Percentiles rank a stretch among this genome's conserved stretches.
Conservation (phyloP, 2,888 invertebrate genomes). For the Periphyllus acericola region DNA sequence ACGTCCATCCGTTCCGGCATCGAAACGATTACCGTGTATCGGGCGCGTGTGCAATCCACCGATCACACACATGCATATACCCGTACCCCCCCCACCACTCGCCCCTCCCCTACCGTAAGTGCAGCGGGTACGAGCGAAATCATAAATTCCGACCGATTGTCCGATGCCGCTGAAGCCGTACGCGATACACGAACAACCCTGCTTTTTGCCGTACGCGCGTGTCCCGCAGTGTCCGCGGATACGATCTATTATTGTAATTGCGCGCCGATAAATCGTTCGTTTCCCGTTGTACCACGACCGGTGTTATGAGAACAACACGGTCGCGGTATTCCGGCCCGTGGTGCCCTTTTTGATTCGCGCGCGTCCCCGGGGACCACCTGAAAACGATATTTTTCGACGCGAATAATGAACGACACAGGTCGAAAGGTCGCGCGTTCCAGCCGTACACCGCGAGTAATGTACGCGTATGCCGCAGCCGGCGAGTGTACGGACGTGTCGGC, state of each 20-base stretch:
- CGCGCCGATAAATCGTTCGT: too few species aligned
- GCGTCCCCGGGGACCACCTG: neutral
- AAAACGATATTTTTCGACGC: conserved; percentile 34
- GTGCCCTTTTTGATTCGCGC: conserved; percentile 33
- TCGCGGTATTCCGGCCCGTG: neutral
- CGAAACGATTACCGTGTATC: too few species aligned
- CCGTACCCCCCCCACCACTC: too few species aligned
- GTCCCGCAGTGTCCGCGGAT: neutral
- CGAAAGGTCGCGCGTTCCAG: too few species aligned
- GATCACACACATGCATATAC: neutral
- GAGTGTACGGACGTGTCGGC: neutral
- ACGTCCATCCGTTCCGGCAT: too few species aligned
- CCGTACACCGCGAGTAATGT: neutral
- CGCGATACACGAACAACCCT: too few species aligned
- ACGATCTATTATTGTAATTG: too few species aligned
- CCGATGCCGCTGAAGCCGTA: neutral
- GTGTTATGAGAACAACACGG: conserved; percentile 5
- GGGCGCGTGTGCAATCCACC: too few species aligned
- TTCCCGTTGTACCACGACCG: too few species aligned
- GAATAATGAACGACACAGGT: too few species aligned
- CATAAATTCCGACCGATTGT: neutral
- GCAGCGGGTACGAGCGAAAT: neutral
- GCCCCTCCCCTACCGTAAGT: too few species aligned
- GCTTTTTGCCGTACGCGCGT: neutral
- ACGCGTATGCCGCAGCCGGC: neutral